Conservation (phyloP, 2,113 vertebrate species). For the Dipodomys ordii region DNA sequence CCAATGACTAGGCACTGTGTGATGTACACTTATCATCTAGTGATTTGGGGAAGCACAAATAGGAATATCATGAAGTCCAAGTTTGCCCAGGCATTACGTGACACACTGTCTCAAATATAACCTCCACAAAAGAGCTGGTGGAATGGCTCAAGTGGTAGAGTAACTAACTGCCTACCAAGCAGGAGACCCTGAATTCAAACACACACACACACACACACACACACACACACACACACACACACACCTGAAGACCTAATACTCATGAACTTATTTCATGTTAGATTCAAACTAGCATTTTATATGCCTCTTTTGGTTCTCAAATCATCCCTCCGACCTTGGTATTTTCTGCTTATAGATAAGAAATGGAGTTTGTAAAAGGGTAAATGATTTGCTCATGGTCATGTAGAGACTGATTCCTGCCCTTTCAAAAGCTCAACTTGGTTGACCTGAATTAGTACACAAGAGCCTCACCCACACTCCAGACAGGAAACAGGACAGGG, state of each 20-base stretch:
- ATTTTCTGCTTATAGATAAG: neutral
- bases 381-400: neutral
- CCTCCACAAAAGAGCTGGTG: too few species aligned
- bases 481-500: neutral
- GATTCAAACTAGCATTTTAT: neutral
- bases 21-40: too few species aligned
- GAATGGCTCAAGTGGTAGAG: too few species aligned
- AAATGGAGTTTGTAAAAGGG: neutral
- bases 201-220: too few species aligned
- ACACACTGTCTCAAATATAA: too few species aligned
- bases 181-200: too few species aligned
- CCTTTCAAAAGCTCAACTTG: conserved; percentile 3
- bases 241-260: neutral
- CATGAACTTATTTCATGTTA: neutral
- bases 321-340: neutral
- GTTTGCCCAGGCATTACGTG: too few species aligned
- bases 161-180: too few species aligned
- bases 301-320: neutral
- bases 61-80: too few species aligned
- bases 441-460: neutral
- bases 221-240: too few species aligned
- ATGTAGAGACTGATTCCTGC: neutral
- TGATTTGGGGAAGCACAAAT: too few species aligned
- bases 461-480: neutral
- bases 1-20: too few species aligned